A percentile compares a stretch with the other conserved stretches of the same genome.
Evolutionary conservation across 2,797 vertebrate species (phyloP).

Genomic region (Sebastes paucispinis): DNA sequence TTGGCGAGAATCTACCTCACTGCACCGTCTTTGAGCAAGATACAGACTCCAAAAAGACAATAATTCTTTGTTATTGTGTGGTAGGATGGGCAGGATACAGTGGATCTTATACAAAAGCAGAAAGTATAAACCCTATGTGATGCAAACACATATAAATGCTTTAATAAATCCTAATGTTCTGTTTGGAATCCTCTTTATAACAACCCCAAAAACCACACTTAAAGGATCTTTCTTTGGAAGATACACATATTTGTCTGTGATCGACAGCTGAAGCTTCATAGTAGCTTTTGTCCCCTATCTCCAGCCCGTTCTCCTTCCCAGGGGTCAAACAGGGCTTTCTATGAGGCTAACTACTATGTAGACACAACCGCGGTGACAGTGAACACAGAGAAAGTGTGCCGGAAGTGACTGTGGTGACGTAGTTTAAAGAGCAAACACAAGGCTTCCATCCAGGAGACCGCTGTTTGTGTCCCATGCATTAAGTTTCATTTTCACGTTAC

Average conservation of each 20-base stretch:
- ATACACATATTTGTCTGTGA: neutral
- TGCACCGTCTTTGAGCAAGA: neutral
- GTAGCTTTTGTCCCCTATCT: neutral
- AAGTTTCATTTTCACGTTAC: too few relatives aligned
- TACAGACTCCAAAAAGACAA: neutral
- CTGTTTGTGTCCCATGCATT: too few relatives aligned
- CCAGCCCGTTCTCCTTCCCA: too few relatives aligned
- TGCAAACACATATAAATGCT: neutral
- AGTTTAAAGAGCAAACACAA: too few relatives aligned
- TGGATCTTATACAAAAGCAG: neutral
- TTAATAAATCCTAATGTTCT: neutral
- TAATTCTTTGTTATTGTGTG: neutral
- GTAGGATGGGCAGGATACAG: neutral
- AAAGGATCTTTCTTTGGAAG: neutral
- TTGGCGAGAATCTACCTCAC: slow-evolving; percentile 6
- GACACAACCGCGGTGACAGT: too few relatives aligned
- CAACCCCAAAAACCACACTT: neutral
- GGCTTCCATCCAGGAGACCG: too few relatives aligned
- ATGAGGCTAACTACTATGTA: too few relatives aligned
- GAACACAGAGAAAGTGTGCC: too few relatives aligned
- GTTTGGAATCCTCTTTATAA: neutral
- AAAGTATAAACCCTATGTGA: neutral
- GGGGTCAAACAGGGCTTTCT: too few relatives aligned
- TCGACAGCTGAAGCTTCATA: neutral
- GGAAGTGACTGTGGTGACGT: too few relatives aligned